Evolutionary conservation across 35 echinoderm and acorn worm species (phyloP), one percentile per base, ranked within the genome.

Genomic region (Apostichopus parvimensis): DNA sequence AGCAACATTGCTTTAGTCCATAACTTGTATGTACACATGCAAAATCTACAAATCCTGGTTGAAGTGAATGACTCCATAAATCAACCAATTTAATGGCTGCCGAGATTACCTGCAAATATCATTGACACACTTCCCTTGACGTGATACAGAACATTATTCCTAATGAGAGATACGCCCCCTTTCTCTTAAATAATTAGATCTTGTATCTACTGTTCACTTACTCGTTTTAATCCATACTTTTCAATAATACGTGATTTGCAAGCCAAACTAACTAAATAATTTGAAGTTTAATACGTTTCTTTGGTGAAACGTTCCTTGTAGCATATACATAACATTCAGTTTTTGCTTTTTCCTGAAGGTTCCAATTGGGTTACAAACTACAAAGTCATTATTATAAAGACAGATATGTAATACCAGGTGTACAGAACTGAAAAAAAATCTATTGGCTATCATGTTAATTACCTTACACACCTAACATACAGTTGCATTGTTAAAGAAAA

Each of bases 21-120:
- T 77, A 77, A 20, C 52, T 1, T 45, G 34, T 79, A 77, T 53
- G 89, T 94, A 73, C 88, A 90, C 93, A 94, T 94, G 70, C 93
- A 94, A 56, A 83, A 57, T 9, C 93, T 45, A 86, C 93, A 91
- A 71, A 94, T 82, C 54, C 45, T 81, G 79, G 25, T 81, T 81
- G 79, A 26, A 6, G 17, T 17, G 54, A 81, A 81, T 52, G 79
- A 81, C 25, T 81, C 78, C 23, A 54, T 79, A 1, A 79, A 79
- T 28, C 78, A 20, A 79, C 78, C 78, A 45, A 79, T 23, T 79
- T 6, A 11, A 45, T 79, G 78, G 26, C 78, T 79, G 24, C 21
- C 78, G 6, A 79, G 78, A 45, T 79, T 79, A 24, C 34, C 78
- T 79, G 78, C 78, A 9, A 79, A 6, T 9, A 79, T 79, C 78